Base-by-base conservation (phyloP, 2,888 invertebrate genomes). In the Acrocera orbiculus region DNA sequence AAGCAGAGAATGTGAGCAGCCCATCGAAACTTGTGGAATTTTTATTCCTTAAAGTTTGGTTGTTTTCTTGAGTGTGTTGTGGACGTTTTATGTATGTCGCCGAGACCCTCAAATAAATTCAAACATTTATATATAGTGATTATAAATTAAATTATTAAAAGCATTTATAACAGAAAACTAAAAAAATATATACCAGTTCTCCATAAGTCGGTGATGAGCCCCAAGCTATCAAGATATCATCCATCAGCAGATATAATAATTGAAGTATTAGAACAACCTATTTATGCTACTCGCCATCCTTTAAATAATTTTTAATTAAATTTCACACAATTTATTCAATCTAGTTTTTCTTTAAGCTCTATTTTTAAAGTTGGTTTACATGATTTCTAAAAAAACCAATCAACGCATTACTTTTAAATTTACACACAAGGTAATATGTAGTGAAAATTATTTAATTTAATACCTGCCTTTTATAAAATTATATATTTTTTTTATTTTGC, bases 131-230 rank as follows among this genome's bases (percentile, higher is more conserved):
- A 11, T 20, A 22, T 23, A 19, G 23, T n/a, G 13, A 8, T 23
- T 15, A 30, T 16, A 27, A 24, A 23, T 26, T 22, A 30, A 10
- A 5, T 5, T 13, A 10, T 28, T 15, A 11, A 20, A 13, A 30
- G n/a, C 17, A 16, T 13, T n/a, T n/a, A 40, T 42, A 27, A 26
- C 8, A 19, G 11, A 17, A 23, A 31, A 14, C 5, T 34, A 13
- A 19, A 25, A 6, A 23, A 53, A 15, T 14, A 8, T 58, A 62
- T 53, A 81, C 81, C 66, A 93, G 63, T 67, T 92, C 92, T 1
- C 93, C 93, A 49, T 76, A 92, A 4, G 89, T 87, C 1, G 92
- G 92, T 25, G 86, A 79, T 11, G 82, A 78, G 4, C 92, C 92
- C 87, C 90, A 92, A 17, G 81, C 79, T 44, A 93, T 82, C 5